Evolutionary conservation across 2,888 invertebrate genomes (phyloP).

Genomic region (Celastrina argiolus): DNA sequence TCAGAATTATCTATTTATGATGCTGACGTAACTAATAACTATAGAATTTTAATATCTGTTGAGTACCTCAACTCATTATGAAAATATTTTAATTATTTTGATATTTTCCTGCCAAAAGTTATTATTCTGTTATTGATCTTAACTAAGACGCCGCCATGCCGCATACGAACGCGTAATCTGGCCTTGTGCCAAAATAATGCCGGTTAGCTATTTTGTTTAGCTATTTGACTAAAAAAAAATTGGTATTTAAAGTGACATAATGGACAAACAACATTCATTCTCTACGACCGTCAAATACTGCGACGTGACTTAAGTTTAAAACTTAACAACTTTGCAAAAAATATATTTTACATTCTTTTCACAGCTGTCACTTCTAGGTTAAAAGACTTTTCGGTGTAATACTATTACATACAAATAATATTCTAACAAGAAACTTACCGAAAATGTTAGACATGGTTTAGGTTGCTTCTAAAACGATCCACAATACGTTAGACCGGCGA

Average conservation of each 20-base stretch:
- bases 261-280: background rate
- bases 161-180: conserved; percentile 48
- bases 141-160: conserved; percentile 44
- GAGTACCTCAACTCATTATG: no score
- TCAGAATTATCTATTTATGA: conserved; percentile 7
- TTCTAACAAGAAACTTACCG: conserved; percentile 49
- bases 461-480: conserved; percentile 38
- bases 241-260: background rate
- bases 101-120: conserved; percentile 15
- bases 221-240: background rate
- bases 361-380: background rate
- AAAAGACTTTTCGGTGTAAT: background rate
- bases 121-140: conserved; percentile 40
- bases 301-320: background rate
- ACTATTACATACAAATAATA: background rate
- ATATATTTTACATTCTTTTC: background rate
- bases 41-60: background rate
- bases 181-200: conserved; percentile 59
- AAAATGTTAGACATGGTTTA: conserved; percentile 64
- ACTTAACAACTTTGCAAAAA: background rate
- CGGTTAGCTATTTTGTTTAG: conserved; percentile 37
- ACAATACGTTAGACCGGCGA: conserved; percentile 43
- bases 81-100: background rate
- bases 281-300: background rate
- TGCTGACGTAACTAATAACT: conserved; percentile 5